Evolutionary conservation across 2,888 invertebrate species (phyloP).

Genomic region (Phyllotreta striolata): DNA sequence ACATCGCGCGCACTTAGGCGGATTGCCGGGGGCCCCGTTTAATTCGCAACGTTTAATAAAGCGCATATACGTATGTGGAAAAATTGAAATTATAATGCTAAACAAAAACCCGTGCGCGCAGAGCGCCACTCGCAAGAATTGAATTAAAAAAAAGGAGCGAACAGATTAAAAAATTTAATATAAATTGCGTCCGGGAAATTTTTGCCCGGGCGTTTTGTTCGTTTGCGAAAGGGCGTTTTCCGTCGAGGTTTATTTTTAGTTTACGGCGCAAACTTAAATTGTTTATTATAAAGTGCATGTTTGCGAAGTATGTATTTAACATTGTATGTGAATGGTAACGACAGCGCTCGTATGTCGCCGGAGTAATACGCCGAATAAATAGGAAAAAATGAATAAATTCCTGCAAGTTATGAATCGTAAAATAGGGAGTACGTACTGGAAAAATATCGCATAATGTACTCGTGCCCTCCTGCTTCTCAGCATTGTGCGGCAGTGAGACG

Average conservation of each 20-base stretch:
- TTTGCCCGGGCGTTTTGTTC: no score
- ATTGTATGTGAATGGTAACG: no score
- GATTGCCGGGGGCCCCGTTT: background rate
- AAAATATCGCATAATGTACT: conserved; percentile 10
- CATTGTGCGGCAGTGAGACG: conserved; percentile 6
- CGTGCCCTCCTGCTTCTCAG: conserved; percentile 3
- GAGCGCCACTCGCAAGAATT: background rate
- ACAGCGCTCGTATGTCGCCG: no score
- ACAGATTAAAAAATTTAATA: no score
- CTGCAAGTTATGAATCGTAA: conserved; percentile 1
- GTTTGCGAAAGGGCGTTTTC: no score
- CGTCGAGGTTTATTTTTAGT: no score
- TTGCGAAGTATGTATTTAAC: no score
- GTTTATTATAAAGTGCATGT: no score
- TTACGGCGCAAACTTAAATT: no score
- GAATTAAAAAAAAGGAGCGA: background rate
- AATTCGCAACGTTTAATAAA: conserved; percentile 2
- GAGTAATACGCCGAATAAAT: background rate
- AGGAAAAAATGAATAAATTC: conserved; percentile 5
- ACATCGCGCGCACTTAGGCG: background rate
- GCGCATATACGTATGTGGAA: background rate
- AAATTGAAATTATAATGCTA: background rate
- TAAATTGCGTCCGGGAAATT: no score
- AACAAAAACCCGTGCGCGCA: background rate
- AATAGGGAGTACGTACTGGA: conserved; percentile 8